phyloP scores from a whole-genome alignment of 2,888 invertebrate genomes.

The Resseliella maxima region DNA sequence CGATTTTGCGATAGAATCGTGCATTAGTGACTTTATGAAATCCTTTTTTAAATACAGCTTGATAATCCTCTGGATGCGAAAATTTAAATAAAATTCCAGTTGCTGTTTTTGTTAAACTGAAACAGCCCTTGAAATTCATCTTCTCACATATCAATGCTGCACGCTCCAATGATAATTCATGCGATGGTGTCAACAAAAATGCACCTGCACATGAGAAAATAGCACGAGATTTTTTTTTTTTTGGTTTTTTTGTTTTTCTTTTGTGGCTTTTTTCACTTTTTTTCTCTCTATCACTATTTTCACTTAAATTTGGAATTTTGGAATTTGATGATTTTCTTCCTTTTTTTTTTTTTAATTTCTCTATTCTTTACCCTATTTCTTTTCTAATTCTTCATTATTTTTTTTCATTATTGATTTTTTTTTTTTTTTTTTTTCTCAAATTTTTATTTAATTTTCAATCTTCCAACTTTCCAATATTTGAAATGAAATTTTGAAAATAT shows the following conservation, averaged over 20 bases:
- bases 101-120: slow-evolving; percentile 87
- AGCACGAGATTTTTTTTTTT: background rate
- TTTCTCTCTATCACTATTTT: too few relatives aligned
- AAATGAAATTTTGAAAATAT: background rate
- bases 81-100: slow-evolving; percentile 90
- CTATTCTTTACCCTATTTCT: too few relatives aligned
- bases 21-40: slow-evolving; percentile 89
- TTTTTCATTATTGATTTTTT: too few relatives aligned
- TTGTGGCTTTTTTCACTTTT: background rate
- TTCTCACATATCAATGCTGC: slow-evolving; percentile 88
- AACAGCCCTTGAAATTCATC: slow-evolving; percentile 88
- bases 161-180: slow-evolving; percentile 87
- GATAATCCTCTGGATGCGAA: slow-evolving; percentile 87
- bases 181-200: slow-evolving; percentile 85
- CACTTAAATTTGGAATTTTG: background rate
- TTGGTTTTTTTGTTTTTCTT: background rate
- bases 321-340: background rate
- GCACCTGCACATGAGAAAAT: slow-evolving; percentile 70
- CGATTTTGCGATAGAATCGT: slow-evolving; percentile 85
- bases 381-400: too few relatives aligned
- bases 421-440: too few relatives aligned
- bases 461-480: too few relatives aligned
- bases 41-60: slow-evolving; percentile 86
- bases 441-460: too few relatives aligned
- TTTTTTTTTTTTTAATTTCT: background rate